Conservation (phyloP, 2,797 vertebrate species). For the Pogoniulus pusillus region DNA sequence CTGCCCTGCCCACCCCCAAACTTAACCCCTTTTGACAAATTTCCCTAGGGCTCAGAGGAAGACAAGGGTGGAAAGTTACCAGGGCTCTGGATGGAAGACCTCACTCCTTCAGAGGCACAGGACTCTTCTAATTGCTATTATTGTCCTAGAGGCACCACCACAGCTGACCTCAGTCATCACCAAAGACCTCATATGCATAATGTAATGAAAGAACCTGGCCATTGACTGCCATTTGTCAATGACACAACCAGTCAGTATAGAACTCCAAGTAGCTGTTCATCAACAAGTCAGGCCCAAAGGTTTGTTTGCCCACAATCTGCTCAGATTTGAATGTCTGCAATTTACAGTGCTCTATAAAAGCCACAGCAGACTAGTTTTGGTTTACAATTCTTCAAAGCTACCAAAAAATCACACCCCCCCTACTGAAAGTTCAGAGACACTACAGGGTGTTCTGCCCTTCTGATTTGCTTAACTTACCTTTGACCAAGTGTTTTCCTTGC, state of each 20-base stretch:
- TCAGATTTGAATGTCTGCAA: not conserved
- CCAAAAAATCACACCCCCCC: not conserved
- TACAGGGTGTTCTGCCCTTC: not conserved
- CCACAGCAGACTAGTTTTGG: not conserved
- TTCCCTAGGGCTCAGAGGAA: not conserved
- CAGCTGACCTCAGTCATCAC: not conserved
- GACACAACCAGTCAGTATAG: not conserved
- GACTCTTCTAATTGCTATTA: not conserved
- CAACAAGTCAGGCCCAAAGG: not conserved
- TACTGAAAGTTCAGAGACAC: not conserved
- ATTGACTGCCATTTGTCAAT: not conserved
- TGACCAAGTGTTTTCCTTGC: conserved; percentile 97
- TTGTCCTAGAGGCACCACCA: not conserved
- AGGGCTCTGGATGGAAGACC: not conserved
- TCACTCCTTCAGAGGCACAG: not conserved
- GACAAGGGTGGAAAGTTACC: not conserved
- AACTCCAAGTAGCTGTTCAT: not conserved
- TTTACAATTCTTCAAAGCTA: not conserved
- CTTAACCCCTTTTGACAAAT: not conserved
- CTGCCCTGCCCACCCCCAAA: not conserved
- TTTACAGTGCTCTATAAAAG: not conserved
- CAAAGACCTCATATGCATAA: not conserved
- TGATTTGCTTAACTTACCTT: conserved; percentile 80
- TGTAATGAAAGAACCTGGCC: not conserved
- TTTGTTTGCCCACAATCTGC: not conserved